phyloP scores from a whole-genome alignment of 2,797 vertebrate genomes.

The Hapalemur alaotrensis region DNA sequence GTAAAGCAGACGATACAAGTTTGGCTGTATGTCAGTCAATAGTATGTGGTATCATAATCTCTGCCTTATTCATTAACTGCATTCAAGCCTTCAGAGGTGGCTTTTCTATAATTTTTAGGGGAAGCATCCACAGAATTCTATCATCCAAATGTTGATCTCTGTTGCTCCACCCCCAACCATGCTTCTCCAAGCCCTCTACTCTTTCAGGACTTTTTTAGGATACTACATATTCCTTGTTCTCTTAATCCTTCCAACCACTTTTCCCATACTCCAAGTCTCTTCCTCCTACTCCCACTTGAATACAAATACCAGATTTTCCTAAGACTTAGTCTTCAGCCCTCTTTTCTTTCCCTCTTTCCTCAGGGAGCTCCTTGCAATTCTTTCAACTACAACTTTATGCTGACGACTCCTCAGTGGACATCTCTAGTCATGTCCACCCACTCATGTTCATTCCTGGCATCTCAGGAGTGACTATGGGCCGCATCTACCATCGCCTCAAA shows the following conservation, averaged over 20 bases:
- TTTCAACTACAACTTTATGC: neutral
- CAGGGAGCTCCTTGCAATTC: neutral
- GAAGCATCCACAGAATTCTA: neutral
- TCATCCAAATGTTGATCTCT: neutral
- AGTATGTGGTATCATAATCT: neutral
- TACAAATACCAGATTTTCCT: neutral
- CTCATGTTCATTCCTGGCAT: neutral
- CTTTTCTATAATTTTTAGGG: neutral
- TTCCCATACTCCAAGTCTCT: neutral
- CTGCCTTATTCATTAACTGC: neutral
- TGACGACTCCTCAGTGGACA: neutral
- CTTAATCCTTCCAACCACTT: neutral
- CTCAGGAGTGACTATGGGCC: neutral
- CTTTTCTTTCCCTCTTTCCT: neutral
- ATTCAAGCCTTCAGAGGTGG: neutral
- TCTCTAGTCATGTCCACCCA: neutral
- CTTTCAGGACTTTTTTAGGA: neutral
- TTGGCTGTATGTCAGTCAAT: neutral
- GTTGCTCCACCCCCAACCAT: neutral
- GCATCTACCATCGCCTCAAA: neutral
- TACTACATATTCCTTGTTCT: neutral
- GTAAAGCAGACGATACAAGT: neutral
- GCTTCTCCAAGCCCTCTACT: neutral
- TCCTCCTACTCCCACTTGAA: neutral
- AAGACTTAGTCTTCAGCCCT: neutral